Conservation (phyloP, 2,888 invertebrate genomes). For the Molanna angustata region DNA sequence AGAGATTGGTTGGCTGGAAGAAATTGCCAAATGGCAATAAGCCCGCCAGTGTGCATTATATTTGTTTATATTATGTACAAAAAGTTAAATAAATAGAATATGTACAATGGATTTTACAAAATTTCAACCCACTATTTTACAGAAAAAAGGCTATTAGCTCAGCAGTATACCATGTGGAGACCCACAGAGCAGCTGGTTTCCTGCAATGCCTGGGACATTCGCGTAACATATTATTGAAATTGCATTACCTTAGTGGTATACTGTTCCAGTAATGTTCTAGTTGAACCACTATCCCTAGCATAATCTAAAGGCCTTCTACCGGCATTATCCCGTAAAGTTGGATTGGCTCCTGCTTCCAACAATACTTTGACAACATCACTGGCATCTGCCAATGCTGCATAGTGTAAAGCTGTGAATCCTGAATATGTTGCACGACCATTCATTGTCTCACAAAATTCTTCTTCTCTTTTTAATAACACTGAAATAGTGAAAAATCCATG, state of each 20-base stretch:
- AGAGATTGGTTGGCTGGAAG: too few relatives aligned
- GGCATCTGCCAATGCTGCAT: conserved; percentile 78
- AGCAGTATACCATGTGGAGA: too few relatives aligned
- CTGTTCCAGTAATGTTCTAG: conserved; percentile 60
- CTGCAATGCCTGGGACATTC: too few relatives aligned
- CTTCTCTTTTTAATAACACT: conserved; percentile 68
- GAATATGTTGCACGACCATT: conserved; percentile 73
- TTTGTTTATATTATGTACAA: too few relatives aligned
- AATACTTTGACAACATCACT: conserved; percentile 60
- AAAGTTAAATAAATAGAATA: too few relatives aligned
- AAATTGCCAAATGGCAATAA: too few relatives aligned
- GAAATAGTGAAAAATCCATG: conserved; percentile 32
- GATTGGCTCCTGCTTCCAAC: conserved; percentile 72
- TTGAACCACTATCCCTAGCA: conserved; percentile 59
- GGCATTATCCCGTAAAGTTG: conserved; percentile 70
- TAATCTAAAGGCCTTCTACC: conserved; percentile 76
- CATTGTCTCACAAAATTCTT: conserved; percentile 74
- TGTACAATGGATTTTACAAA: too few relatives aligned
- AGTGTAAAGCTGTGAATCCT: conserved; percentile 86
- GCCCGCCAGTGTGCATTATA: too few relatives aligned
- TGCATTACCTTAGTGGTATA: conserved; percentile 46
- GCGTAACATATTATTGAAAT: not conserved
- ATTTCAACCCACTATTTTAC: too few relatives aligned
- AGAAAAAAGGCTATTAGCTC: too few relatives aligned
- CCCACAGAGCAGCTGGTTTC: too few relatives aligned